A percentile compares a stretch with the other conserved stretches of the same genome.
Evolutionary conservation across 2,888 invertebrate genomes (phyloP).

Genomic region (Cyaniris semiargus): DNA sequence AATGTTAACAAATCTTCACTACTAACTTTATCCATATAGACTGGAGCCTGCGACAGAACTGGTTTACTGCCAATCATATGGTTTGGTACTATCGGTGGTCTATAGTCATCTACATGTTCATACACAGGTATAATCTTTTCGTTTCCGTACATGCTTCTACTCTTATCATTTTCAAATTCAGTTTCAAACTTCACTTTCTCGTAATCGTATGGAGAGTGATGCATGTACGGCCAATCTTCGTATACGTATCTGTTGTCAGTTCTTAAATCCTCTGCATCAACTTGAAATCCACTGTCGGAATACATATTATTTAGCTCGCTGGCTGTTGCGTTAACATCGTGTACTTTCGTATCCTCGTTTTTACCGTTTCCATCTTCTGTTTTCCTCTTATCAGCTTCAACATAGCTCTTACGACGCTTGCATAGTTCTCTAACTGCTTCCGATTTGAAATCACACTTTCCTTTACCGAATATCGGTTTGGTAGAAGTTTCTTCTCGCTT

Average conservation of each 20-base stretch:
- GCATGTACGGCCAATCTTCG: slow-evolving; percentile 60
- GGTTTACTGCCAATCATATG: slow-evolving; percentile 55
- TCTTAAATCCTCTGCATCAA: slow-evolving; percentile 63
- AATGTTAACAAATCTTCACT: slow-evolving; percentile 60
- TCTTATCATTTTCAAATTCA: slow-evolving; percentile 37
- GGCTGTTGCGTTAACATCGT: slow-evolving; percentile 18
- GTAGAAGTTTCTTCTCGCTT: neutral
- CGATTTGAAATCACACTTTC: neutral
- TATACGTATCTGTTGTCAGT: slow-evolving; percentile 54
- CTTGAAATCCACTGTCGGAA: slow-evolving; percentile 47
- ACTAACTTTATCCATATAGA: slow-evolving; percentile 57
- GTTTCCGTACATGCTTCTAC: neutral
- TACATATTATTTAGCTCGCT: slow-evolving; percentile 45
- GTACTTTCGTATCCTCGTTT: neutral
- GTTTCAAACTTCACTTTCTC: slow-evolving; percentile 51
- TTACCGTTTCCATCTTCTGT: neutral
- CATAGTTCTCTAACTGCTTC: neutral
- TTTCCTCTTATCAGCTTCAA: neutral
- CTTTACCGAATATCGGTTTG: neutral
- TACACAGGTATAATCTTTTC: slow-evolving; percentile 60
- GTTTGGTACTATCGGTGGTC: slow-evolving; percentile 34
- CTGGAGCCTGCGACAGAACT: slow-evolving; percentile 63
- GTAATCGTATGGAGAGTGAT: slow-evolving; percentile 59
- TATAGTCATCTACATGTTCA: slow-evolving; percentile 56
- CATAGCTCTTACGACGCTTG: neutral